Conservation (phyloP, 2,797 vertebrate genomes). For the Tragopan temminckii region DNA sequence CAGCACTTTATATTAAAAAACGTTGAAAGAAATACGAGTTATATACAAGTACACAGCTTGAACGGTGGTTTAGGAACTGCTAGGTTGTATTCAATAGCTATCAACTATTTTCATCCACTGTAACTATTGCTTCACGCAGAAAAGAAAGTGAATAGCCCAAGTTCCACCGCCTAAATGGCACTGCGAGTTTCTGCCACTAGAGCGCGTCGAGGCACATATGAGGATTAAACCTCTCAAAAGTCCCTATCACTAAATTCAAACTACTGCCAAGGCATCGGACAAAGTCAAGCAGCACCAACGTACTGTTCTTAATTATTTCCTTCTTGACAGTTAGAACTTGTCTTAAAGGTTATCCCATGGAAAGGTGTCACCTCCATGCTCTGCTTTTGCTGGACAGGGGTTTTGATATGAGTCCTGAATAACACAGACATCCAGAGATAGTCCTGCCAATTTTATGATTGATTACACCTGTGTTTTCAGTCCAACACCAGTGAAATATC, state of each 20-base stretch:
- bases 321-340: not conserved
- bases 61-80: not conserved
- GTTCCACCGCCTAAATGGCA: not conserved
- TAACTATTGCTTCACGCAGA: not conserved
- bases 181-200: slow-evolving; percentile 71
- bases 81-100: not conserved
- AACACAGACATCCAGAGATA: slow-evolving; percentile 45
- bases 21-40: not conserved
- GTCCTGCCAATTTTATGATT: slow-evolving; percentile 61
- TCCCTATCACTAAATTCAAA: not conserved
- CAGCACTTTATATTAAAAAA: not conserved
- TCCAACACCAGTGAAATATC: slow-evolving; percentile 70
- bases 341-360: not conserved
- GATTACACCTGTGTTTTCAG: slow-evolving; percentile 59
- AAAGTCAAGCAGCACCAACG: not conserved
- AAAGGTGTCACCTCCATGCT: not conserved
- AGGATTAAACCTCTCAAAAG: not conserved
- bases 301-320: not conserved
- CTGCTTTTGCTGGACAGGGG: not conserved
- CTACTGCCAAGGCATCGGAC: not conserved
- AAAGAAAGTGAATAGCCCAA: not conserved
- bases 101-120: not conserved
- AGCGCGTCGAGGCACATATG: slow-evolving; percentile 53
- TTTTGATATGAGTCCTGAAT: not conserved
- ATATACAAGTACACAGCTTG: not conserved